phyloP scores from a whole-genome alignment of 2,888 invertebrate species.

The Ennomos erosarius region DNA sequence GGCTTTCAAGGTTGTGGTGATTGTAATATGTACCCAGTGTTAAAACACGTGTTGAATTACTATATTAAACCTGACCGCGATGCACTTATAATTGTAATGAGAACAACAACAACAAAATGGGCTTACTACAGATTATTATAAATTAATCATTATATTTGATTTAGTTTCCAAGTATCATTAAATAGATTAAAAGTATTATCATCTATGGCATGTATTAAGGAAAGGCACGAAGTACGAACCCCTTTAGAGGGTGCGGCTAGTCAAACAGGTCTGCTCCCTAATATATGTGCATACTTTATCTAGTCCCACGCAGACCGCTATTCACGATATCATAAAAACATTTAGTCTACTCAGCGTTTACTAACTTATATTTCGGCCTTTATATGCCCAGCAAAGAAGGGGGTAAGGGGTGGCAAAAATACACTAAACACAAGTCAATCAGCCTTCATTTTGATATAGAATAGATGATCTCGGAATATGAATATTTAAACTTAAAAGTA shows the following conservation, averaged over 20 bases:
- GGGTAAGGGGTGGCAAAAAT: too few species aligned
- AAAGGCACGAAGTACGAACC: constrained; percentile 21
- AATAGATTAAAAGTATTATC: background rate
- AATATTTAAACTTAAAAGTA: too few species aligned
- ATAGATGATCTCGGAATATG: too few species aligned
- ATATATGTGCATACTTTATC: constrained; percentile 39
- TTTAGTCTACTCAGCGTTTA: background rate
- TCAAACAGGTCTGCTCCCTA: constrained; percentile 37
- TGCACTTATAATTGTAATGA: too few species aligned
- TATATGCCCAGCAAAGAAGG: too few species aligned
- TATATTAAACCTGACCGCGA: too few species aligned
- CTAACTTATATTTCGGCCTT: background rate
- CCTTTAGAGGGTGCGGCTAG: constrained; percentile 35
- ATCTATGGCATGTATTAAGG: constrained; percentile 2
- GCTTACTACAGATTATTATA: background rate
- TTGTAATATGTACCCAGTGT: background rate
- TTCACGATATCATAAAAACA: constrained; percentile 9
- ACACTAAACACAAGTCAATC: too few species aligned
- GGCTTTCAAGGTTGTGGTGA: constrained; percentile 7
- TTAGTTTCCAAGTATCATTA: too few species aligned
- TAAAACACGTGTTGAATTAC: too few species aligned
- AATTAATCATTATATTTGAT: too few species aligned
- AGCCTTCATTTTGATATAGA: too few species aligned
- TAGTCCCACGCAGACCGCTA: constrained; percentile 12
- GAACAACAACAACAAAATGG: too few species aligned